These are phyloP conservation scores for Cerceris rybyensis DNA, from an alignment of 2,888 invertebrate species.

Conservation along the genomic window DNA sequence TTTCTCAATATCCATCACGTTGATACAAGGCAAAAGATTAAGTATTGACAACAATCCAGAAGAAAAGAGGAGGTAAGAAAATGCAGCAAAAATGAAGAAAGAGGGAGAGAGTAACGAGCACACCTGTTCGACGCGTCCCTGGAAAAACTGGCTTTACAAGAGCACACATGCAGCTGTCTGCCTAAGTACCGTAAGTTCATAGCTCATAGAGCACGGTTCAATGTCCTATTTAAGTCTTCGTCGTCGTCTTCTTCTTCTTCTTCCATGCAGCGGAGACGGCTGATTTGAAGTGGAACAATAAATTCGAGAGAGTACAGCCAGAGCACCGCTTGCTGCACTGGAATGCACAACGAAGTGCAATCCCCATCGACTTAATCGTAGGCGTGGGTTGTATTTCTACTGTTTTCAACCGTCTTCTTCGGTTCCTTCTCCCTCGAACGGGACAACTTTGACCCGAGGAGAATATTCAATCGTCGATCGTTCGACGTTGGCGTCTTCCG, in stretches of 20 bases:
- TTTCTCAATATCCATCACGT: too few relatives aligned
- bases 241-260: not conserved
- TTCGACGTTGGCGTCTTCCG: not conserved
- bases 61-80: not conserved
- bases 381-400: constrained; percentile 49
- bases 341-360: constrained; percentile 61
- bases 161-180: not conserved
- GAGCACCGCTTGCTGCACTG: constrained; percentile 28
- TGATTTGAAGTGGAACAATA: constrained; percentile 64
- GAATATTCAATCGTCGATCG: constrained; percentile 25
- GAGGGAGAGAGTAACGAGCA: constrained; percentile 6
- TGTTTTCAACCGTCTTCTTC: constrained; percentile 2
- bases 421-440: not conserved
- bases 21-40: not conserved
- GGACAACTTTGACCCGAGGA: constrained; percentile 11
- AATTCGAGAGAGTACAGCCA: constrained; percentile 48
- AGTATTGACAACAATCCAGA: not conserved
- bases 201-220: constrained; percentile 70
- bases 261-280: constrained; percentile 33
- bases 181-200: constrained; percentile 61
- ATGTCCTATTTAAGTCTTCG: constrained; percentile 64
- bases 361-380: constrained; percentile 56
- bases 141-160: constrained; percentile 1
- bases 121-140: constrained; percentile 5
- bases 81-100: not conserved